These are phyloP conservation scores for Phocides pigmalion DNA, from an alignment of 1,140 invertebrate species.

Conservation along the genomic window DNA sequence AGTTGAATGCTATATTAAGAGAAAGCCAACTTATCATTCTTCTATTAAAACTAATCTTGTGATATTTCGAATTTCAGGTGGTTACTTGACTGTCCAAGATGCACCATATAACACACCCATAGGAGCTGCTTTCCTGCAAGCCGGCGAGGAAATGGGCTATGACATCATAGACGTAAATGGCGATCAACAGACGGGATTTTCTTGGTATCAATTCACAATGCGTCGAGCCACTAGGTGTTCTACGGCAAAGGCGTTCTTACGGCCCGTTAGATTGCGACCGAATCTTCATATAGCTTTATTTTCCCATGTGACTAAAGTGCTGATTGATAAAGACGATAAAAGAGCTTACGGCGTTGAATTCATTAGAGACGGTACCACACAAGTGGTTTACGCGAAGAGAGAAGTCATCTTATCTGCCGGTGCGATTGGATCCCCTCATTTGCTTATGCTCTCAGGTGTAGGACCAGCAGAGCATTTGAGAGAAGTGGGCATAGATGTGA, in stretches of 20 bases:
- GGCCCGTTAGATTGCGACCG: constrained; percentile 88
- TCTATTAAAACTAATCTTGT: neutral
- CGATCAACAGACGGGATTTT: constrained; percentile 91
- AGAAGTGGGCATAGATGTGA: constrained; percentile 87
- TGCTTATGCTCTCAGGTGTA: constrained; percentile 94
- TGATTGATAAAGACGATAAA: constrained; percentile 89
- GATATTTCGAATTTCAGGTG: constrained; percentile 84
- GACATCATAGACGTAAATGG: constrained; percentile 91
- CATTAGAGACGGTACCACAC: constrained; percentile 86
- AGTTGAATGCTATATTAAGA: too few species aligned
- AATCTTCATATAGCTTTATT: constrained; percentile 91
- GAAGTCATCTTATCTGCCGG: constrained; percentile 93
- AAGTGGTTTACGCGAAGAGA: constrained; percentile 87
- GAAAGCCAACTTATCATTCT: too few species aligned
- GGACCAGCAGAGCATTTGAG: constrained; percentile 89
- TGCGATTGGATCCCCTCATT: constrained; percentile 90
- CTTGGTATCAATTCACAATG: constrained; percentile 93
- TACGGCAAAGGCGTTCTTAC: constrained; percentile 91
- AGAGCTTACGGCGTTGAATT: constrained; percentile 92
- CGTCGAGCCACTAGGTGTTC: constrained; percentile 90
- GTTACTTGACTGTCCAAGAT: constrained; percentile 92
- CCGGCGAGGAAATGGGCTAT: constrained; percentile 95
- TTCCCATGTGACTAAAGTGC: constrained; percentile 90
- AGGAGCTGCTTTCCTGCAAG: constrained; percentile 92
- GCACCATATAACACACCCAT: constrained; percentile 91